Conservation (phyloP, 2,113 vertebrate species). For the Neogale vison region DNA sequence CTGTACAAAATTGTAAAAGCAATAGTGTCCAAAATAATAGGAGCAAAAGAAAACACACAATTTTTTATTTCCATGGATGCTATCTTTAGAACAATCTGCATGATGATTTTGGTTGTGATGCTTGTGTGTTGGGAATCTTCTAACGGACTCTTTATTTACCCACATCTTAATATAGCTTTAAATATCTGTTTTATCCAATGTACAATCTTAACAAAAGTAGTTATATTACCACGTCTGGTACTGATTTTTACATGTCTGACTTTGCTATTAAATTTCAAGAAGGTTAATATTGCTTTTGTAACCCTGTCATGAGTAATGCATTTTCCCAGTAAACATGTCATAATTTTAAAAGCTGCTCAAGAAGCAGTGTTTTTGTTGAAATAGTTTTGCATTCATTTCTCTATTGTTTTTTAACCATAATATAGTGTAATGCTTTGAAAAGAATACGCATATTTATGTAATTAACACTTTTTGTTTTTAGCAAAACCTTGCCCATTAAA, state of each 20-base stretch:
- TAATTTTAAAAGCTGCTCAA: conserved; percentile 68
- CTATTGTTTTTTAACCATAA: conserved; percentile 70
- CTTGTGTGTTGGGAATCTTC: neutral
- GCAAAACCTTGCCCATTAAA: conserved; percentile 54
- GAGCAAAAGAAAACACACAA: conserved; percentile 65
- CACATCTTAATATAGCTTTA: conserved; percentile 40
- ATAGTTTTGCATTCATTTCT: conserved; percentile 68
- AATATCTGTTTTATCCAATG: conserved; percentile 39
- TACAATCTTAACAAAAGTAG: conserved; percentile 53
- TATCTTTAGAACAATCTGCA: conserved; percentile 71
- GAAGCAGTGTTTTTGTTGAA: conserved; percentile 65
- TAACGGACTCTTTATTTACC: conserved; percentile 33
- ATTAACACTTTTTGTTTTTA: conserved; percentile 75
- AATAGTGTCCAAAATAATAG: conserved; percentile 72
- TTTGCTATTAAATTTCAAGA: conserved; percentile 71
- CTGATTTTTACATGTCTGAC: conserved; percentile 60
- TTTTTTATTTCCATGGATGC: conserved; percentile 72
- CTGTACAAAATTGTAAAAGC: conserved; percentile 60
- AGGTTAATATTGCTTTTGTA: conserved; percentile 76
- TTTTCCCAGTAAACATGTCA: conserved; percentile 69
- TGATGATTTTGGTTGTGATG: neutral
- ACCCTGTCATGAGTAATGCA: conserved; percentile 60
- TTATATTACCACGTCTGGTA: conserved; percentile 31
- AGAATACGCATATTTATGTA: conserved; percentile 72
- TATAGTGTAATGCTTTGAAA: conserved; percentile 65